Conservation (phyloP, 2,113 vertebrate genomes). For the Calonectris borealis region DNA sequence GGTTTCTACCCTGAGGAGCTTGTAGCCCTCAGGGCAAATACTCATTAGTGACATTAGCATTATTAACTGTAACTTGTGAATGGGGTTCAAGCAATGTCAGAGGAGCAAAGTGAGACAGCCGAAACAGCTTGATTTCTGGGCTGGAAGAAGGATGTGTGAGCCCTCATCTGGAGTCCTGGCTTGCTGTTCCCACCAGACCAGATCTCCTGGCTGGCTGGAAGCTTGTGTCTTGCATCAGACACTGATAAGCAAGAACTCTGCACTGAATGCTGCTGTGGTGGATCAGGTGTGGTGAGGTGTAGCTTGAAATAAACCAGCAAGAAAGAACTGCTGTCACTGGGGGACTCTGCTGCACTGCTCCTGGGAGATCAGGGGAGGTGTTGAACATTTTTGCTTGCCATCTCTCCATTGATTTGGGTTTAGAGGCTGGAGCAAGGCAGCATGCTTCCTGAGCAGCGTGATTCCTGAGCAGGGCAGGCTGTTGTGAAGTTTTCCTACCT, state of each 20-base stretch:
- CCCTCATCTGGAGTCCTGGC: not conserved
- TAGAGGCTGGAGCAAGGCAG: not conserved
- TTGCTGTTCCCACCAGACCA: not conserved
- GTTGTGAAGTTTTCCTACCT: not conserved
- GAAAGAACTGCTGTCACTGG: not conserved
- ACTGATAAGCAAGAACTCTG: not conserved
- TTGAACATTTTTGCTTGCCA: not conserved
- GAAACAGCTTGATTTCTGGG: not conserved
- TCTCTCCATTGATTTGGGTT: not conserved
- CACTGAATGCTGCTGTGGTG: not conserved
- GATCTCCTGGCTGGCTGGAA: not conserved
- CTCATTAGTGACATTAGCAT: not conserved
- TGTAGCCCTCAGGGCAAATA: not conserved
- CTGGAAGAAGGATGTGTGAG: not conserved
- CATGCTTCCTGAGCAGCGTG: not conserved
- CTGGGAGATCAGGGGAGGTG: not conserved
- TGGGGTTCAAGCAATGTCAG: not conserved
- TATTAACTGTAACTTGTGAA: not conserved
- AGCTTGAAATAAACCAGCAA: not conserved
- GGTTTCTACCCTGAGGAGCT: not conserved
- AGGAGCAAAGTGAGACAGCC: not conserved
- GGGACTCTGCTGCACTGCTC: not conserved
- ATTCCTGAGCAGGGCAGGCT: not conserved
- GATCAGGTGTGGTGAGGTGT: not conserved
- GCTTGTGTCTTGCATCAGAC: not conserved